Base-by-base conservation (phyloP, 35 echinoderm and acorn worm genomes). In the Lytechinus pictus region DNA sequence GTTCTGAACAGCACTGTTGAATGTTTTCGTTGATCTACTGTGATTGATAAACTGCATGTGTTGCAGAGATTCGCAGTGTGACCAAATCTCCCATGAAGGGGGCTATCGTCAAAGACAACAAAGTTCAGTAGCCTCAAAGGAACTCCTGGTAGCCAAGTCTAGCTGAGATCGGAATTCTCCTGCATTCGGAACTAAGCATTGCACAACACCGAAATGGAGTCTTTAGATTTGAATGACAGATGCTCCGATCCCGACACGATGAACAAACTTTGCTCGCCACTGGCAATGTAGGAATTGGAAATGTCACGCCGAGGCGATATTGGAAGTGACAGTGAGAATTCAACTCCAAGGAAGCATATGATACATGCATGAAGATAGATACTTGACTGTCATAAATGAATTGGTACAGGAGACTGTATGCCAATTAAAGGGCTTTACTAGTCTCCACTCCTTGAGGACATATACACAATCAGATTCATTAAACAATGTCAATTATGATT, bases 121-220 rank as follows among this genome's bases (percentile, higher is more conserved):
- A 51, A 90, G 88, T 90, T 90, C 88, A 90, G 88, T 90, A 90
- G 88, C 88, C 88, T 54, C 29, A 10, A 10, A 90, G 52, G 29
- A 90, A 90, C 88, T 90, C 88, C 88, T 90, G 88, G 88, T 90
- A 52, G 88, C 29, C 88, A 27, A 90, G 88, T 44, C 88, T 90
- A 90, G 88, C 88, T 90, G 88, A 90, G 88, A 52, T 90, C n/a
- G 88, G 88, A 90, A 90, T 90, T 54, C 52, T 44, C 28, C 27
- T 52, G 88, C 28, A 44, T 52, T 90, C 52, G 16, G 88, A 54
- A 33, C 10, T 12, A 90, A 90, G 88, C 88, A 52, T 90, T 90
- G 28, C 66, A 79, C 66, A 79, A 79, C 66, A 54, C 88, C 52
- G 88, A 44, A 90, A 52, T 90, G 29, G 29, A 90, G 28, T 54